Evolutionary conservation across 2,888 invertebrate genomes (phyloP).

Genomic region (Glaucopsyche alexis): DNA sequence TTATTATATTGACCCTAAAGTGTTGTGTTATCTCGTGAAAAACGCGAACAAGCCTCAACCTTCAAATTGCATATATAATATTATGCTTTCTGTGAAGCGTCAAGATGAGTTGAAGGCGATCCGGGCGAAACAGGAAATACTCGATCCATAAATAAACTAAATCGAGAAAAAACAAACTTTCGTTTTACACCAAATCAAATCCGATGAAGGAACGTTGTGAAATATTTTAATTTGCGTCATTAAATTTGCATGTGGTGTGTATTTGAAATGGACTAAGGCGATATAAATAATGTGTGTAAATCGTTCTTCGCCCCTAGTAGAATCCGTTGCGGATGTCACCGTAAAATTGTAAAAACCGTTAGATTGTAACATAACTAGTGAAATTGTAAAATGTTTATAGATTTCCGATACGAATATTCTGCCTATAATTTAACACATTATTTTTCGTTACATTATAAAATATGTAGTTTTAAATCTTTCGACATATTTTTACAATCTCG

Average conservation of each 20-base stretch:
- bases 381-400: no score
- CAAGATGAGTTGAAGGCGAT: conserved; percentile 4
- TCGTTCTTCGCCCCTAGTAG: background rate
- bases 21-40: background rate
- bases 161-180: background rate
- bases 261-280: background rate
- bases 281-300: background rate
- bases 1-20: no score
- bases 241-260: background rate
- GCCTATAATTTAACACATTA: no score
- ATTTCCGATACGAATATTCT: no score
- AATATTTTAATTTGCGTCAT: conserved; percentile 2
- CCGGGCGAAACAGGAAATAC: background rate
- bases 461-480: no score
- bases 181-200: background rate
- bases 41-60: background rate
- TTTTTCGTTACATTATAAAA: no score
- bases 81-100: background rate
- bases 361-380: no score
- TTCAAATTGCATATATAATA: conserved; percentile 9
- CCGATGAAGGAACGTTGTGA: background rate
- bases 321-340: no score
- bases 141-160: background rate
- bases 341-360: no score
- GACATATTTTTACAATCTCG: no score